Base-by-base conservation (phyloP, 2,797 vertebrate species). In the Argya squamiceps region DNA sequence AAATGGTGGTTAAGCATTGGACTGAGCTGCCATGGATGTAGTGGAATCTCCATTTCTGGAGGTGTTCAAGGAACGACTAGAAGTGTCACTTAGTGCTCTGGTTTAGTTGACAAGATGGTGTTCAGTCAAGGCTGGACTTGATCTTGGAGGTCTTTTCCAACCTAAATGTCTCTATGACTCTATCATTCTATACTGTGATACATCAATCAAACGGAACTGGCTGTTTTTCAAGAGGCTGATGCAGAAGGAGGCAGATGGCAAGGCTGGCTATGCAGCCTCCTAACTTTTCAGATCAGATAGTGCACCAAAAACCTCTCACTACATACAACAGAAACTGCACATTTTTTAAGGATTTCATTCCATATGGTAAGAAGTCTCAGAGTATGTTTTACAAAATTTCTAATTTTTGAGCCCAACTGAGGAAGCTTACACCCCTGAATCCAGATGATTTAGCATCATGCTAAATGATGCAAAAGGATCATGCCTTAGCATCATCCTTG, bases 191-290 rank as follows among this genome's bases (percentile, higher is more conserved):
- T 74, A 32, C 20, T 56, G 21, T 58, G 56, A 29, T 74, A 17
- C 10, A 30, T 46, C 53, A 36, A 1, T 50, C 55, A 43, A 3
- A 60, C 29, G 46, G 56, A 83, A n/a, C 34, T 68, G 64, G 17
- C 46, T 1, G 5, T 58, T 81, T 76, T 79, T 91, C 44, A 74
- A 85, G 23, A 88, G 36, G 9, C 32, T 78, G 81, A 27, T 79
- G 39, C 46, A 71, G 82, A 59, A 59, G 58, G 59, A 86, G 62
- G 46, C 71, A 87, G 70, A 69, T 88, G 89, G 43, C 52, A 88
- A 84, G 64, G n/a, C 55, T 76, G 69, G 32, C 56, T 88, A 19
- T 36, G 46, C 55, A 91, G 36, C 62, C 71, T 55, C 49, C n/a
- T 76, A 56, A 74, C 22, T 55, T 41, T 59, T 55, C 37, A 88